Evolutionary conservation across 2,797 vertebrate genomes (phyloP).

Genomic region (Acipenser oxyrinchus): DNA sequence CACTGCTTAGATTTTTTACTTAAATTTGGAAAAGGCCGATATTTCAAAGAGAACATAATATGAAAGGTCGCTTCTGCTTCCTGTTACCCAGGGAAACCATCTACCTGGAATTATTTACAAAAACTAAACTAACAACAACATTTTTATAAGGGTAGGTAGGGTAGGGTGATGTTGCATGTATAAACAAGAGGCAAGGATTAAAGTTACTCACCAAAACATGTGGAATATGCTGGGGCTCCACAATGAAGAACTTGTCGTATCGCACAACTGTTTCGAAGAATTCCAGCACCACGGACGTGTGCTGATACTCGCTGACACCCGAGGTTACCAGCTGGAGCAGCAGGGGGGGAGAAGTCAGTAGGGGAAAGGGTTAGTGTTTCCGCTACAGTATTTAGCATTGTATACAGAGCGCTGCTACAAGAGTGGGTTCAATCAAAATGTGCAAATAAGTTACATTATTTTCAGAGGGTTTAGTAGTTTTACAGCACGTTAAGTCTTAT

Average conservation of each 20-base stretch:
- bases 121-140: no score
- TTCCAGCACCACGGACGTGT: slow-evolving; percentile 86
- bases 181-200: not conserved
- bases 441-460: no score
- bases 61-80: no score
- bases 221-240: slow-evolving; percentile 94
- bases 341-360: not conserved
- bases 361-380: not conserved
- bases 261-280: slow-evolving; percentile 93
- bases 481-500: no score
- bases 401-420: no score
- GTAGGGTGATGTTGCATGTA: no score
- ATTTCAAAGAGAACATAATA: no score
- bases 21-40: no score
- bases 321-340: slow-evolving; percentile 77
- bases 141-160: not conserved
- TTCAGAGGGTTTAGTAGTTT: no score
- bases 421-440: no score
- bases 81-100: not conserved
- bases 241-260: slow-evolving; percentile 94
- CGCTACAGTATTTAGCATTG: not conserved
- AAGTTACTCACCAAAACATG: slow-evolving; percentile 75
- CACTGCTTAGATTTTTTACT: no score
- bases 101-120: not conserved
- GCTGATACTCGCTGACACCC: slow-evolving; percentile 85